A percentile compares a stretch with the other conserved stretches of the same genome.
phyloP scores from a whole-genome alignment of 1,140 invertebrate species.

The Plodia interpunctella region DNA sequence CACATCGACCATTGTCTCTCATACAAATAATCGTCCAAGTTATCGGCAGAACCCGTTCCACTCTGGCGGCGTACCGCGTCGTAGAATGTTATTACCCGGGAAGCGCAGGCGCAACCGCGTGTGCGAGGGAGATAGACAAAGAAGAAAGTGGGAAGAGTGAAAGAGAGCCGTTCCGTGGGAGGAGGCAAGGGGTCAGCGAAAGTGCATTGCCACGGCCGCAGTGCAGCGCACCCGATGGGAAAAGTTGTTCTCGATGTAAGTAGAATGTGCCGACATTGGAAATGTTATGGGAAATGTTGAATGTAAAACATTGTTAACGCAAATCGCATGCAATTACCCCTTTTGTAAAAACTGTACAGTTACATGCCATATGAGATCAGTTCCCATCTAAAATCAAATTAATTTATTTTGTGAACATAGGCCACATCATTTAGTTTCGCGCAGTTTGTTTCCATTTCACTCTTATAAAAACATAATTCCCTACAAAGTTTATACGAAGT shows the following conservation, averaged over 20 bases:
- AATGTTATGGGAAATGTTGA: conserved; percentile 45
- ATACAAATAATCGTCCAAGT: conserved; percentile 67
- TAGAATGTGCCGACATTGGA: conserved; percentile 51
- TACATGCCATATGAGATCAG: background rate
- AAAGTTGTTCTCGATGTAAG: conserved; percentile 58
- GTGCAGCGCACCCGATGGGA: conserved; percentile 66
- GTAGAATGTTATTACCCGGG: conserved; percentile 75
- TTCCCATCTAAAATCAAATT: background rate
- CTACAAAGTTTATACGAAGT: background rate
- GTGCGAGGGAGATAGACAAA: conserved; percentile 42
- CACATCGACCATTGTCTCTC: conserved; percentile 65
- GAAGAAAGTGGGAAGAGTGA: conserved; percentile 51
- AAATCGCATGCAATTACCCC: background rate
- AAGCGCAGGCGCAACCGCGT: conserved; percentile 63
- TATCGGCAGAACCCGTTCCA: conserved; percentile 74
- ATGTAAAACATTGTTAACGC: background rate
- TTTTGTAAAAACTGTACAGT: background rate
- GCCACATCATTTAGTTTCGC: conserved; percentile 6
- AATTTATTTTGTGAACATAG: too few species aligned
- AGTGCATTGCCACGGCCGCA: conserved; percentile 71
- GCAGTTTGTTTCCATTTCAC: background rate
- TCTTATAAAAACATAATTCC: too few species aligned
- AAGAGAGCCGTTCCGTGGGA: conserved; percentile 51
- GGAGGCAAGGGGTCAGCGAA: conserved; percentile 72
- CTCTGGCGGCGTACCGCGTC: conserved; percentile 65